phyloP scores from a whole-genome alignment of 2,797 vertebrate species.

The Austrolebias charrua region DNA sequence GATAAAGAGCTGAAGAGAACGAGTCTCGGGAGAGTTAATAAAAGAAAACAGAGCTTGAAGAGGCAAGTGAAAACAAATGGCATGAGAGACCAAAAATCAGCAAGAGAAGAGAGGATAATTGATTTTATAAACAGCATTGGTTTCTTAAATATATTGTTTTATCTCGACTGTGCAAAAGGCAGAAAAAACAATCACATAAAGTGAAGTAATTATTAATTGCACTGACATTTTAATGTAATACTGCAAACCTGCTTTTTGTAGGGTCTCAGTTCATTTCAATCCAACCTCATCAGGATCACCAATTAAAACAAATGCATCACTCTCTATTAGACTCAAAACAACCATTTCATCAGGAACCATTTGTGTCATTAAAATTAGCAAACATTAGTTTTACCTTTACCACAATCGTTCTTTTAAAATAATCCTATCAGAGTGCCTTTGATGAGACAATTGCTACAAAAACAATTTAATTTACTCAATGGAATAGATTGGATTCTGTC shows the following conservation, averaged over 20 bases:
- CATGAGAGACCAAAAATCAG: constrained; percentile 35
- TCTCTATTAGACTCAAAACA: too few relatives aligned
- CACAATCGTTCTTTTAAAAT: too few relatives aligned
- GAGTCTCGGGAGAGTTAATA: constrained; percentile 61
- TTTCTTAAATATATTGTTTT: constrained; percentile 51
- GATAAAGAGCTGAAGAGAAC: constrained; percentile 65
- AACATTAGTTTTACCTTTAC: too few relatives aligned
- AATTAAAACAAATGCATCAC: too few relatives aligned
- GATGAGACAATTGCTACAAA: too few relatives aligned
- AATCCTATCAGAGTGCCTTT: too few relatives aligned
- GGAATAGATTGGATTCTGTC: too few relatives aligned
- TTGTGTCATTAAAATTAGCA: too few relatives aligned
- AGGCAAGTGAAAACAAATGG: constrained; percentile 52
- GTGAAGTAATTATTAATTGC: constrained; percentile 28
- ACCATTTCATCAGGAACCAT: too few relatives aligned
- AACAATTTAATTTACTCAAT: too few relatives aligned
- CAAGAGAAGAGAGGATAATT: constrained; percentile 49
- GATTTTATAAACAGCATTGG: constrained; percentile 60
- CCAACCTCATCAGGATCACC: too few relatives aligned
- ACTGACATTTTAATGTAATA: constrained; percentile 11
- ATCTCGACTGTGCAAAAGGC: constrained; percentile 19
- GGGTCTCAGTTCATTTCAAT: too few relatives aligned
- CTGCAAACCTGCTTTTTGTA: background rate
- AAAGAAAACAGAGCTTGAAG: constrained; percentile 41
- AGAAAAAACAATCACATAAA: background rate